These are phyloP conservation scores for Maniola jurtina DNA, from an alignment of 1,140 invertebrate species.

Conservation along the genomic window DNA sequence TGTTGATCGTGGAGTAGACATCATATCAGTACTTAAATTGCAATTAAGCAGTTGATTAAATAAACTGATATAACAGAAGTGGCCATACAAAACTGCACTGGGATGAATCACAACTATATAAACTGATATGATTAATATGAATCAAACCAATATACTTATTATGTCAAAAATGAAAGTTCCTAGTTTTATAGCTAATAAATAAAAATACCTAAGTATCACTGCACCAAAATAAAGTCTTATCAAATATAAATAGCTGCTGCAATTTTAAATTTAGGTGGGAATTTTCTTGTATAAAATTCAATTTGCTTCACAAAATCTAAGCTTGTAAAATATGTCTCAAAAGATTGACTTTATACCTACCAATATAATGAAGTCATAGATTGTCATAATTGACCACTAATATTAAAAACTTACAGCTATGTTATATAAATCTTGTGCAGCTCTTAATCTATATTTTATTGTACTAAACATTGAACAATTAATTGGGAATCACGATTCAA, in stretches of 20 bases:
- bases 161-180: too few species aligned
- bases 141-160: too few species aligned
- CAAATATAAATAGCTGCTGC: not conserved
- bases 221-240: not conserved
- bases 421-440: conserved; percentile 35
- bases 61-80: too few species aligned
- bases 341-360: conserved; percentile 7
- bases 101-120: not conserved
- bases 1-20: too few species aligned
- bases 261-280: conserved; percentile 11
- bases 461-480: conserved; percentile 37
- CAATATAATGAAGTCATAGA: conserved; percentile 11
- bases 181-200: too few species aligned
- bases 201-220: not conserved
- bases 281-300: not conserved
- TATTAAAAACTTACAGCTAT: conserved; percentile 22
- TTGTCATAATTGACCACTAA: conserved; percentile 24
- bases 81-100: too few species aligned
- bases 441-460: conserved; percentile 37
- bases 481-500: conserved; percentile 12
- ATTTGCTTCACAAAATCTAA: conserved; percentile 1
- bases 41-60: too few species aligned
- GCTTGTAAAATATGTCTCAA: conserved; percentile 23
- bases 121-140: not conserved
- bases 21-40: too few species aligned